phyloP scores from a whole-genome alignment of 2,888 invertebrate genomes.

The Xylota segnis region DNA sequence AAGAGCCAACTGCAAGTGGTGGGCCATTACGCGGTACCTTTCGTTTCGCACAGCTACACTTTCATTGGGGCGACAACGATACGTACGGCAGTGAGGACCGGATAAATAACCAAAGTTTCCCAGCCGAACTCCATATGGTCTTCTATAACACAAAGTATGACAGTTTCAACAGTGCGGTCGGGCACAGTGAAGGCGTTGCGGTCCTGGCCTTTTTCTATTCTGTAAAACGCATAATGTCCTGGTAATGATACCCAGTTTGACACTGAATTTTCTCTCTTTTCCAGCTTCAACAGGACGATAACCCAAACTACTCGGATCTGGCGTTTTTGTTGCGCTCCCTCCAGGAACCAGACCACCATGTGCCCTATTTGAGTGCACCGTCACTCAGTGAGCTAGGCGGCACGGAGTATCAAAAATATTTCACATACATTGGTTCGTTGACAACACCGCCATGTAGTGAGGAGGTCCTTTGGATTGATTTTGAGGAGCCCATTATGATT shows the following conservation, averaged over 20 bases:
- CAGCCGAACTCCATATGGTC: conserved; percentile 92
- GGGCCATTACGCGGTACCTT: conserved; percentile 89
- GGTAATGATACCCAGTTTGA: background rate
- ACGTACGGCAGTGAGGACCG: conserved; percentile 90
- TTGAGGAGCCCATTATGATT: conserved; percentile 89
- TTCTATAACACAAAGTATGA: conserved; percentile 89
- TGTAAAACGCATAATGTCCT: conserved; percentile 84
- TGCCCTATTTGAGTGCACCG: conserved; percentile 85
- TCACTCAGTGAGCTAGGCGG: conserved; percentile 86
- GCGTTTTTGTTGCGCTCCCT: conserved; percentile 86
- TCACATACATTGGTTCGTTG: conserved; percentile 93
- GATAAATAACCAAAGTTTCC: conserved; percentile 86
- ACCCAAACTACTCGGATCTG: conserved; percentile 87
- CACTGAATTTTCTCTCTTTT: background rate
- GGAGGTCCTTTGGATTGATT: conserved; percentile 94
- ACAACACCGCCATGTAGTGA: conserved; percentile 95
- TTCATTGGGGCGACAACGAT: conserved; percentile 91
- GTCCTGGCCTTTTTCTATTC: conserved; percentile 92
- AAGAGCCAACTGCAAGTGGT: conserved; percentile 86
- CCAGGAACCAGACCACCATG: conserved; percentile 85
- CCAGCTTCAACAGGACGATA: conserved; percentile 79
- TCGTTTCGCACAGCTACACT: conserved; percentile 91
- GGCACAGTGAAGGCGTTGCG: conserved; percentile 90
- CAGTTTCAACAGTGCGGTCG: conserved; percentile 87
- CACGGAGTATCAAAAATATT: conserved; percentile 88